Conservation (phyloP, 2,888 invertebrate genomes). For the Latrodectus elegans region DNA sequence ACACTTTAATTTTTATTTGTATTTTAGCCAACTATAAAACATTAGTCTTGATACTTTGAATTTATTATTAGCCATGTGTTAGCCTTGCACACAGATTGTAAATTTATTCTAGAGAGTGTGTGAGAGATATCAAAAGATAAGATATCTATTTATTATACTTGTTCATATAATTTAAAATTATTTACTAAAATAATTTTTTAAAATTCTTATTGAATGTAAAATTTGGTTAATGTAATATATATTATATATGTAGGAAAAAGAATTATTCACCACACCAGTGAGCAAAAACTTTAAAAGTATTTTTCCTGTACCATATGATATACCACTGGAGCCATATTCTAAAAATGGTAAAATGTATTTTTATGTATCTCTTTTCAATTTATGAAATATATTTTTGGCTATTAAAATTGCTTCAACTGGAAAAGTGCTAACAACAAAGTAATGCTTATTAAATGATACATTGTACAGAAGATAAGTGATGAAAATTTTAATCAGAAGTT, state of each 20-base stretch:
- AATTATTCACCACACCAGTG: constrained; percentile 33
- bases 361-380: constrained; percentile 3
- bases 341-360: constrained; percentile 14
- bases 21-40: too few relatives aligned
- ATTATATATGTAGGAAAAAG: constrained; percentile 25
- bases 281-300: constrained; percentile 20
- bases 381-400: neutral
- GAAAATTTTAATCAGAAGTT: neutral
- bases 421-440: neutral
- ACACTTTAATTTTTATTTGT: too few relatives aligned
- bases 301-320: constrained; percentile 71
- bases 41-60: too few relatives aligned
- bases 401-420: neutral
- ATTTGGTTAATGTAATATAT: neutral
- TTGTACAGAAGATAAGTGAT: neutral
- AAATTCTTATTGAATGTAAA: neutral
- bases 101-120: too few relatives aligned
- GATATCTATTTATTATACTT: neutral
- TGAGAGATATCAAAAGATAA: too few relatives aligned
- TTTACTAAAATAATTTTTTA: neutral
- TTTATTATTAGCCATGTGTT: too few relatives aligned
- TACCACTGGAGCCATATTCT: constrained; percentile 61
- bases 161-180: neutral
- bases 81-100: too few relatives aligned
- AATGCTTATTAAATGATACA: neutral